Evolutionary conservation across 23 tunicate species (phyloP).

Genomic region (Styela clava): DNA sequence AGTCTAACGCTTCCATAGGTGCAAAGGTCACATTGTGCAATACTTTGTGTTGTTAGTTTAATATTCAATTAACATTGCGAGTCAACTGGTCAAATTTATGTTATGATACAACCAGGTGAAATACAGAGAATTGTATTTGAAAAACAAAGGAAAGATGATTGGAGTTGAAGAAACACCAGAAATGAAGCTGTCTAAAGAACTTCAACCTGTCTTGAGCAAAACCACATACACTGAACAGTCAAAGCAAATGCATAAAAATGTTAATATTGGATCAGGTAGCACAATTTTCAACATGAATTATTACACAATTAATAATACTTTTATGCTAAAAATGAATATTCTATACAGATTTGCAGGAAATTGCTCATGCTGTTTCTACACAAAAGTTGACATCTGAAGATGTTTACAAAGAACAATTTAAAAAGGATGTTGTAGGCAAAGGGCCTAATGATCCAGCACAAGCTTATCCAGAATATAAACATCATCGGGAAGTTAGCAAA

Average conservation of each 20-base stretch:
- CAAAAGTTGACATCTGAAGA: constrained; percentile 22
- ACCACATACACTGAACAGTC: constrained; percentile 57
- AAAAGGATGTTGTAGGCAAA: constrained; percentile 18
- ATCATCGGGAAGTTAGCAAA: constrained; percentile 27
- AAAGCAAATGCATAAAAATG: constrained; percentile 56
- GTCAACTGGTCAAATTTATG: too few species aligned
- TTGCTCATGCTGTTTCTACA: constrained; percentile 28
- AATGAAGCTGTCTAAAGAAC: constrained; percentile 74
- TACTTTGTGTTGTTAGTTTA: too few species aligned
- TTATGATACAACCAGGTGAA: constrained; percentile 55
- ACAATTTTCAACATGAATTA: background rate
- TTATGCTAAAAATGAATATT: too few species aligned
- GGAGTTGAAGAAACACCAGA: constrained; percentile 56
- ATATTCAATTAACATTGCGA: too few species aligned
- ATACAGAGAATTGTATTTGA: constrained; percentile 48
- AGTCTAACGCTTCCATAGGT: too few species aligned
- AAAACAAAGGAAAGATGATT: constrained; percentile 49
- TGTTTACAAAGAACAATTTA: constrained; percentile 19
- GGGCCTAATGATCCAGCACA: constrained; percentile 22
- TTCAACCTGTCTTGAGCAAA: constrained; percentile 60
- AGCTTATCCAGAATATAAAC: constrained; percentile 31
- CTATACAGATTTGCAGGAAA: constrained; percentile 31
- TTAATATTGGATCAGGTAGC: constrained; percentile 56
- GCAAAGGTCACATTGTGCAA: too few species aligned
- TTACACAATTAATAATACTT: too few species aligned